These are phyloP conservation scores for Protophormia terraenovae DNA, from an alignment of 2,888 invertebrate species.

Conservation along the genomic window DNA sequence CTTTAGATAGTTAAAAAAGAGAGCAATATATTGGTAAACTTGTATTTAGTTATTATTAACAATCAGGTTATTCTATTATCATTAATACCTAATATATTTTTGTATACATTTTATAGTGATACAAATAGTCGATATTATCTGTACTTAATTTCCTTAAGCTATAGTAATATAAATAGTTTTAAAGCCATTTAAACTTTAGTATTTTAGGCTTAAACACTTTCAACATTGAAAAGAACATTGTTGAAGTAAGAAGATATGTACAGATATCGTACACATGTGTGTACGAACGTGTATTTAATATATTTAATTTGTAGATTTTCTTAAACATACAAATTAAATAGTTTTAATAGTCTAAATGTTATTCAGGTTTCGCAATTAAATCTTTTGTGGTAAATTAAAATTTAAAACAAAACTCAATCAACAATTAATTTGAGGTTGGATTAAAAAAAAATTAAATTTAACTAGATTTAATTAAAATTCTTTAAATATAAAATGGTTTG, in stretches of 20 bases:
- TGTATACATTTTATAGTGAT: background rate
- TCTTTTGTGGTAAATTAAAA: constrained; percentile 3
- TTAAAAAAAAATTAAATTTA: background rate
- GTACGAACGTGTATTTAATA: background rate
- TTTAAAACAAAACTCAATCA: background rate
- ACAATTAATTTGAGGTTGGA: background rate
- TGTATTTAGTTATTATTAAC: too few relatives aligned
- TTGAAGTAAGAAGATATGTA: background rate
- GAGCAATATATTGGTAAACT: too few relatives aligned
- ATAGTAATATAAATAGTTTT: background rate
- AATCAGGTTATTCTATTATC: too few relatives aligned
- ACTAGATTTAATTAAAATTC: background rate
- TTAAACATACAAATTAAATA: constrained; percentile 6
- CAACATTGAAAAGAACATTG: background rate
- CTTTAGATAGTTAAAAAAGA: too few relatives aligned
- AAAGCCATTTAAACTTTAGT: background rate
- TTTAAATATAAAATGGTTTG: background rate
- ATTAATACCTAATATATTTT: too few relatives aligned
- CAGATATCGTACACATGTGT: background rate
- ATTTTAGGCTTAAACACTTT: constrained; percentile 25
- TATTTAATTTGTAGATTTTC: constrained; percentile 17
- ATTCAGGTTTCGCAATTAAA: constrained; percentile 3
- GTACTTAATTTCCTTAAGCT: background rate
- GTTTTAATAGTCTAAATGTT: constrained; percentile 15
- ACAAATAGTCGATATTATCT: background rate